Conservation (phyloP, 2,797 vertebrate genomes). For the Coreius guichenoti region DNA sequence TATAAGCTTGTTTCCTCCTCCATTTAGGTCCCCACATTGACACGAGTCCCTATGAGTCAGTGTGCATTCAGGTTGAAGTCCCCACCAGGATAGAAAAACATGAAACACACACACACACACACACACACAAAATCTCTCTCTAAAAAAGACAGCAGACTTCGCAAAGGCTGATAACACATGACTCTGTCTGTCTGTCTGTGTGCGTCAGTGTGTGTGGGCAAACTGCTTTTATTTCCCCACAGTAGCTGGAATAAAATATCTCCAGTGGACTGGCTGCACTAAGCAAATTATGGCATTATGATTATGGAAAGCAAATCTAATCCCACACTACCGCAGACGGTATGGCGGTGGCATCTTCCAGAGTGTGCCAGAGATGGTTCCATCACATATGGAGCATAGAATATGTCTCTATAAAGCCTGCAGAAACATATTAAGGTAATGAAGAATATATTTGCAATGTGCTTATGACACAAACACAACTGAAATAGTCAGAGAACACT, state of each 20-base stretch:
- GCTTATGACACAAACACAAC: neutral
- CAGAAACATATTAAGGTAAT: neutral
- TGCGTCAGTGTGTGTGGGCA: slow-evolving; percentile 43
- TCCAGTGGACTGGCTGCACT: slow-evolving; percentile 62
- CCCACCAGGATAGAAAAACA: neutral
- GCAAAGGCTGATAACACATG: slow-evolving; percentile 16
- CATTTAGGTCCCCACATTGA: too few species aligned
- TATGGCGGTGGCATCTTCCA: slow-evolving; percentile 28
- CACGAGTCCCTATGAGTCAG: too few species aligned
- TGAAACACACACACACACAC: slow-evolving; percentile 9
- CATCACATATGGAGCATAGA: slow-evolving; percentile 7
- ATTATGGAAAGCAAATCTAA: slow-evolving; percentile 75
- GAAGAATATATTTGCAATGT: neutral
- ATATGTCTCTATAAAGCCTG: slow-evolving; percentile 53
- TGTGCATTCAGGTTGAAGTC: too few species aligned
- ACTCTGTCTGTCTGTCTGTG: slow-evolving; percentile 30
- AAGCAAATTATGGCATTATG: slow-evolving; percentile 74
- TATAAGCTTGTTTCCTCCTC: too few species aligned
- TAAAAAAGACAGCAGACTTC: slow-evolving; percentile 28
- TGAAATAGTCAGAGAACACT: neutral
- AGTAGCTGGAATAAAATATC: slow-evolving; percentile 73
- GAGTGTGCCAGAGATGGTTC: slow-evolving; percentile 13
- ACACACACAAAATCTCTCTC: slow-evolving; percentile 18
- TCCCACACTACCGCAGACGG: slow-evolving; percentile 66
- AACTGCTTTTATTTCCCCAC: slow-evolving; percentile 74